A percentile compares a stretch with the other conserved stretches of the same genome.
These are phyloP conservation scores for Microcebus lehilahytsara DNA, from an alignment of 2,113 vertebrate genomes.

Conservation along the genomic window DNA sequence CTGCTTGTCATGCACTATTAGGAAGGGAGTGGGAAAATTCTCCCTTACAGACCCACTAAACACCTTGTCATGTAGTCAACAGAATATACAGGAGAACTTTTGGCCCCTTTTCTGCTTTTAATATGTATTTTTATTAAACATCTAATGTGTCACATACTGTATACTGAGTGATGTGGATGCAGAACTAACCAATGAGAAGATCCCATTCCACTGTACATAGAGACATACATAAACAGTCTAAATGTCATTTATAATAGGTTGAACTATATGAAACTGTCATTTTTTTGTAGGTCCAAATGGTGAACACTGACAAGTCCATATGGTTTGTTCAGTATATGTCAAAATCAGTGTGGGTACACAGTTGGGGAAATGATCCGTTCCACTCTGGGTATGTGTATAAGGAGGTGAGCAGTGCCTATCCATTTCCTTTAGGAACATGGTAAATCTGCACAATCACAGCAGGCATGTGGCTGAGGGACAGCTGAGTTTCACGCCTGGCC, in stretches of 20 bases:
- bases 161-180: background rate
- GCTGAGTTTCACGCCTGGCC: background rate
- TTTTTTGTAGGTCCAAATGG: background rate
- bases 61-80: background rate
- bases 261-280: background rate
- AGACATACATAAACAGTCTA: background rate
- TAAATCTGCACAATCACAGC: background rate
- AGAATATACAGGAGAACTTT: background rate
- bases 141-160: background rate
- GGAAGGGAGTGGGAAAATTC: no score
- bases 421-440: background rate
- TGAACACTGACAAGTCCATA: background rate
- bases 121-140: background rate
- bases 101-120: background rate
- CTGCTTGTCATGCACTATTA: no score
- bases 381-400: background rate
- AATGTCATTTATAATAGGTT: background rate
- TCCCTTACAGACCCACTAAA: background rate
- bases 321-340: background rate
- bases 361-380: background rate
- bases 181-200: background rate
- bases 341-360: background rate
- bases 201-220: background rate
- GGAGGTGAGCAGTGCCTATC: no score
- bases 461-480: background rate